Percentiles rank a stretch among this genome's conserved stretches.
phyloP scores from a whole-genome alignment of 2,797 vertebrate genomes.

The Tenualosa ilisha region DNA sequence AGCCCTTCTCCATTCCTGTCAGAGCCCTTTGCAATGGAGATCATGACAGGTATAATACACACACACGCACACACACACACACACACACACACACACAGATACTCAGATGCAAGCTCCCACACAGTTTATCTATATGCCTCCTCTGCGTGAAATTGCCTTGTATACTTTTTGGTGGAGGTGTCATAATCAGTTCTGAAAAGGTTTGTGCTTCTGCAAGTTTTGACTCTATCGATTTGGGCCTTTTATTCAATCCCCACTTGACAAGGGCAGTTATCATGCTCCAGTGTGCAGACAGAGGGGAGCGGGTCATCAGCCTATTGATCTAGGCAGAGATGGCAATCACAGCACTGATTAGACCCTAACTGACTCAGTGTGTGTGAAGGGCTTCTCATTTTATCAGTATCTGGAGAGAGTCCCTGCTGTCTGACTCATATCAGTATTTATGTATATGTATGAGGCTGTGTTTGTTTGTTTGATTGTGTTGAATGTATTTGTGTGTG shows the following conservation, averaged over 20 bases:
- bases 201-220: constrained; percentile 40
- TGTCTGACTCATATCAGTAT: constrained; percentile 13
- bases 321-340: constrained; percentile 52
- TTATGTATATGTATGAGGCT: not conserved
- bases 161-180: not conserved
- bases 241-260: constrained; percentile 52
- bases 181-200: constrained; percentile 44
- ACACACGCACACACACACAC: not conserved
- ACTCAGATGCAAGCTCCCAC: constrained; percentile 17
- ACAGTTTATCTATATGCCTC: not conserved
- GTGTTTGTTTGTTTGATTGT: not conserved
- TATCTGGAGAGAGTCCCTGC: not conserved
- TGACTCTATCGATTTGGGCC: constrained; percentile 55
- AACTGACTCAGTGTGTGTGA: constrained; percentile 49
- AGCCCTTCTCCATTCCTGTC: constrained; percentile 89
- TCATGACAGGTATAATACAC: constrained; percentile 80
- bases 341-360: constrained; percentile 51
- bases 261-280: constrained; percentile 52
- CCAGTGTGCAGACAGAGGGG: constrained; percentile 36
- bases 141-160: not conserved
- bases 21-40: constrained; percentile 92
- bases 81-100: not conserved
- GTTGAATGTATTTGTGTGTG: not conserved
- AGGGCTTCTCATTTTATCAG: not conserved
- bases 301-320: constrained; percentile 50